Evolutionary conservation across 2,797 vertebrate genomes (phyloP).

Genomic region (Sebastes variabilis): DNA sequence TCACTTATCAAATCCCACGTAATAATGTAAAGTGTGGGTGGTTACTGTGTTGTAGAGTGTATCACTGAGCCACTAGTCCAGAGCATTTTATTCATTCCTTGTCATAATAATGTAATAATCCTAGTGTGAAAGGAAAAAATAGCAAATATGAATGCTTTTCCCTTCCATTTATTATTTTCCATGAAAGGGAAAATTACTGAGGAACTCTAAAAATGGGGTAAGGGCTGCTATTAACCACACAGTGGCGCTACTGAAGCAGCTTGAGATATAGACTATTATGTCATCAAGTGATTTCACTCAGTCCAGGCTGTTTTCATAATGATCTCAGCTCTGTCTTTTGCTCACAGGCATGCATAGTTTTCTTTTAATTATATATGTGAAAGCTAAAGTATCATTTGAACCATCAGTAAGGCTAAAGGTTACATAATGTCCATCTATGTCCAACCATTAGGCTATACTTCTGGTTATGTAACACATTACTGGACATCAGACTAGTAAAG

Average conservation of each 20-base stretch:
- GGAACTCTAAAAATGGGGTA: background rate
- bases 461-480: slow-evolving; percentile 64
- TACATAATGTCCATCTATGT: slow-evolving; percentile 62
- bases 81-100: background rate
- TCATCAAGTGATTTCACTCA: slow-evolving; percentile 35
- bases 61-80: background rate
- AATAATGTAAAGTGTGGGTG: background rate
- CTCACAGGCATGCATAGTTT: background rate
- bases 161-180: background rate
- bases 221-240: slow-evolving; percentile 33
- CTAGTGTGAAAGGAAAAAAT: background rate
- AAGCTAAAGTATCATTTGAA: background rate
- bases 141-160: background rate
- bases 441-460: slow-evolving; percentile 32
- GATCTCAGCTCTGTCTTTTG: background rate
- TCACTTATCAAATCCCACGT: background rate
- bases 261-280: slow-evolving; percentile 20
- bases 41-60: background rate
- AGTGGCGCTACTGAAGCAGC: slow-evolving; percentile 60
- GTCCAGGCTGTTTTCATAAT: slow-evolving; percentile 27
- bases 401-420: slow-evolving; percentile 14
- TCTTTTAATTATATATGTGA: background rate
- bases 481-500: slow-evolving; percentile 29
- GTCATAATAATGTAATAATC: background rate
- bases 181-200: background rate